A percentile compares a stretch with the other conserved stretches of the same genome.
Evolutionary conservation across 1,140 invertebrate genomes (phyloP).

Genomic region (Drosophila bocqueti): DNA sequence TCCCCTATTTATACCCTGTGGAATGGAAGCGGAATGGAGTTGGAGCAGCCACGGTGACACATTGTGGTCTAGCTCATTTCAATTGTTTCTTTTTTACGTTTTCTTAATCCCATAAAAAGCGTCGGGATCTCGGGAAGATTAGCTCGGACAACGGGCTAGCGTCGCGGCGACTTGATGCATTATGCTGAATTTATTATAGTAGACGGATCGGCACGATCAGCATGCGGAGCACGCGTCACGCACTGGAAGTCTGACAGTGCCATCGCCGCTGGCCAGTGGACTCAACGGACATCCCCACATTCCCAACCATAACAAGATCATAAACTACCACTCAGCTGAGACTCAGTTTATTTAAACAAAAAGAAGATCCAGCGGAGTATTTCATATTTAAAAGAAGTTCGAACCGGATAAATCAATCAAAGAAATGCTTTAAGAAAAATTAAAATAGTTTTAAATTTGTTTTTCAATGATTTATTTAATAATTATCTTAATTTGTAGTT

Average conservation of each 20-base stretch:
- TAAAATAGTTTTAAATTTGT: not conserved
- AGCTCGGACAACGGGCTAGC: constrained; percentile 56
- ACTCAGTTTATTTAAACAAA: not conserved
- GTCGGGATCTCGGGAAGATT: constrained; percentile 63
- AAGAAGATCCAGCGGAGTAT: not conserved
- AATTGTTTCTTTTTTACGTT: constrained; percentile 59
- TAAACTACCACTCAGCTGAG: constrained; percentile 3
- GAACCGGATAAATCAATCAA: not conserved
- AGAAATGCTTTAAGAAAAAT: not conserved
- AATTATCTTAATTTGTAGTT: not conserved
- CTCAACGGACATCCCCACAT: constrained; percentile 30
- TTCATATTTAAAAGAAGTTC: not conserved
- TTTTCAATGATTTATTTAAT: not conserved
- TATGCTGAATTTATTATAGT: constrained; percentile 63
- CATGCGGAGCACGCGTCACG: constrained; percentile 61
- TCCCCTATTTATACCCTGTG: constrained; percentile 71
- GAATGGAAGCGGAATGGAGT: constrained; percentile 4
- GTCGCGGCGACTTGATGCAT: constrained; percentile 53
- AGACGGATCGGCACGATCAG: constrained; percentile 49
- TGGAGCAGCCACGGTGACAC: constrained; percentile 56
- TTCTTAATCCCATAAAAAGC: constrained; percentile 46
- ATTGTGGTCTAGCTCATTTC: constrained; percentile 51
- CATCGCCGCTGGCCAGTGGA: constrained; percentile 3
- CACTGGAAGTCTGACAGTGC: constrained; percentile 30
- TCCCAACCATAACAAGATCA: constrained; percentile 14